Conservation (phyloP, 2,888 invertebrate genomes). For the Criorhina ranunculi region DNA sequence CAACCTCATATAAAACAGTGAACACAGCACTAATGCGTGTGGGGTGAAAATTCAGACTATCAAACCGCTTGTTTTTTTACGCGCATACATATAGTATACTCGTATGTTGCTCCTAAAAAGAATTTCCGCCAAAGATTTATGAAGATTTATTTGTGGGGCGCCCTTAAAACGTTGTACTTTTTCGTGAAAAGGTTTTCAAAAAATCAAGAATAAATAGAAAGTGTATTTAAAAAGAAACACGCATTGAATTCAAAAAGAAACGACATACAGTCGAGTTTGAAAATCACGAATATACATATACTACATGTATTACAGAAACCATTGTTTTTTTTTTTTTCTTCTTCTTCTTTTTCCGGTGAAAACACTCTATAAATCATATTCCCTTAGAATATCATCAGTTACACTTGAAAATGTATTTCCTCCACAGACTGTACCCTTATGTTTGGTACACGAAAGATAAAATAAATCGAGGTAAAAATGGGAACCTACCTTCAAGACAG, state of each 20-base stretch:
- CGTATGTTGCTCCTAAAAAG: slow-evolving; percentile 42
- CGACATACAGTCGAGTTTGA: neutral
- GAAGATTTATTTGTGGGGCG: slow-evolving; percentile 60
- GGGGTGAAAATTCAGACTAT: slow-evolving; percentile 32
- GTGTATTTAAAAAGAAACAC: slow-evolving; percentile 19
- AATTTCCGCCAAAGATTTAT: slow-evolving; percentile 62
- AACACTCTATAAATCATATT: slow-evolving; percentile 18
- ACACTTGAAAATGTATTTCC: slow-evolving; percentile 16
- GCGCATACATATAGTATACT: slow-evolving; percentile 12
- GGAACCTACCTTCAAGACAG: neutral
- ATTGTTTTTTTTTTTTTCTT: no score
- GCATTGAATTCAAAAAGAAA: neutral
- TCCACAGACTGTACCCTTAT: slow-evolving; percentile 13
- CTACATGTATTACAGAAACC: neutral
- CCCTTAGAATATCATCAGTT: slow-evolving; percentile 14
- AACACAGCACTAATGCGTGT: slow-evolving; percentile 43
- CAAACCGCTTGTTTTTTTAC: slow-evolving; percentile 40
- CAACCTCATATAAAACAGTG: slow-evolving; percentile 23
- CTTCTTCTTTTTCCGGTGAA: neutral
- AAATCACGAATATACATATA: neutral
- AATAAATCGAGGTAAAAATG: slow-evolving; percentile 14
- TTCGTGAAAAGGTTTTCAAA: slow-evolving; percentile 30
- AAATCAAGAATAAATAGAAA: slow-evolving; percentile 3
- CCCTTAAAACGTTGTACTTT: slow-evolving; percentile 40
- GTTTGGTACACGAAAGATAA: slow-evolving; percentile 21